phyloP scores from a whole-genome alignment of 2,888 invertebrate species.

The Rhagonycha fulva region DNA sequence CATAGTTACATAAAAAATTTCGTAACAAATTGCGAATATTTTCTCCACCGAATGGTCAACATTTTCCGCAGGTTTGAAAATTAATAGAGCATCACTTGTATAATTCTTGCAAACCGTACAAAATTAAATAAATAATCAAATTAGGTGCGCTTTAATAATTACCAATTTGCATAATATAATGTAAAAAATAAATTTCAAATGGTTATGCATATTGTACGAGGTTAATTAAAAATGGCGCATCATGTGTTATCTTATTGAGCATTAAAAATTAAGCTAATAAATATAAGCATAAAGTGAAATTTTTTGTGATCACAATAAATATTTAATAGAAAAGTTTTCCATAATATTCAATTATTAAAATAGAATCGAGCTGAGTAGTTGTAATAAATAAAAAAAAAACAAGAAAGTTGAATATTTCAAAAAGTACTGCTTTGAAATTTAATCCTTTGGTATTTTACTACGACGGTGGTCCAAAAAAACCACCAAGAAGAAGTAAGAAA shows the following conservation, averaged over 20 bases:
- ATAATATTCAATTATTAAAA: neutral
- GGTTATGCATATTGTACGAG: neutral
- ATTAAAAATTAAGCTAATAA: neutral
- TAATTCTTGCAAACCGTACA: neutral
- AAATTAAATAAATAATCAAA: neutral
- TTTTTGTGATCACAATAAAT: neutral
- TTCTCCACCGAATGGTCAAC: neutral
- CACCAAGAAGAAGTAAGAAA: neutral
- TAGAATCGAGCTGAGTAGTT: neutral
- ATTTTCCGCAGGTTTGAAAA: neutral
- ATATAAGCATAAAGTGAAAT: neutral
- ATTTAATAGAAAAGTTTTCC: neutral
- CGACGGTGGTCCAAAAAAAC: neutral
- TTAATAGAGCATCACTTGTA: neutral
- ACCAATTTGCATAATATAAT: neutral
- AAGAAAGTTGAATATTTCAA: neutral
- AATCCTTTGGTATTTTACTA: neutral
- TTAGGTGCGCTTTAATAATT: neutral
- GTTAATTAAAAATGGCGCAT: neutral
- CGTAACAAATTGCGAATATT: neutral
- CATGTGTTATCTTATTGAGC: neutral
- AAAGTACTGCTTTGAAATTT: neutral
- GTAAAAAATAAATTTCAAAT: neutral
- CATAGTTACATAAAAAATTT: neutral
- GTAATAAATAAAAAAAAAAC: neutral